Evolutionary conservation across 2,797 vertebrate species (phyloP), one percentile per base, ranked within the genome.

Genomic region (Enteromius anoplus): DNA sequence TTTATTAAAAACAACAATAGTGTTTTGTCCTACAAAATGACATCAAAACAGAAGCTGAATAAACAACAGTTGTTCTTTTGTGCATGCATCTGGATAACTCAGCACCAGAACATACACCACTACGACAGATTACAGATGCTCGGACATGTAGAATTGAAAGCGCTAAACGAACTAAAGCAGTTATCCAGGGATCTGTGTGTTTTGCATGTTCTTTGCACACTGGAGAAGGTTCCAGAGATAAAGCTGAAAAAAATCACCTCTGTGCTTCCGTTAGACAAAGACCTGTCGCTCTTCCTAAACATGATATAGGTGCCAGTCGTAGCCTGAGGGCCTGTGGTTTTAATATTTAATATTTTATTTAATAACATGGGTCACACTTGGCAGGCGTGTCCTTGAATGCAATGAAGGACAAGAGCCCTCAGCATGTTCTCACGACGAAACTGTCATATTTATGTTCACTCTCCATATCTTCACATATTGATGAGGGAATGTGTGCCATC

Each of bases 11-110:
- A 82, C 84, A 84, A 82, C 77, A 83, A 85, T 88, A 11, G 78
- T 85, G 75, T 90, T 90, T 88, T 83, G 29, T 87, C 78, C 83
- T 87, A 86, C 86, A 90, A 91, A 89, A 85, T 87, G 86, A 71
- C 78, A 85, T 87, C 86, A 87, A 21, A 85, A 85, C 85, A 89
- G 85, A 87, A 81, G 72, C 32, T 75, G 34, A 80, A 86, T 90
- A 91, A 86, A 90, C 89, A 93, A 87, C 84, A 91, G 91, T 91
- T 93, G 92, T 90, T 90, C 81, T 85, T 91, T 89, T 91, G 90
- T 90, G 78, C 84, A 89, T 87, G 88, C 91, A 92, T 92, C 87
- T 89, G 90, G 87, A 89, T 85, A 80, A 88, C 90, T 86, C 87
- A 88, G 89, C 86, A 78, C 84, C 85, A 87, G 79, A 62, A 26